These are phyloP conservation scores for Strigamia crassipes DNA, from an alignment of 2,888 invertebrate species.

Conservation along the genomic window DNA sequence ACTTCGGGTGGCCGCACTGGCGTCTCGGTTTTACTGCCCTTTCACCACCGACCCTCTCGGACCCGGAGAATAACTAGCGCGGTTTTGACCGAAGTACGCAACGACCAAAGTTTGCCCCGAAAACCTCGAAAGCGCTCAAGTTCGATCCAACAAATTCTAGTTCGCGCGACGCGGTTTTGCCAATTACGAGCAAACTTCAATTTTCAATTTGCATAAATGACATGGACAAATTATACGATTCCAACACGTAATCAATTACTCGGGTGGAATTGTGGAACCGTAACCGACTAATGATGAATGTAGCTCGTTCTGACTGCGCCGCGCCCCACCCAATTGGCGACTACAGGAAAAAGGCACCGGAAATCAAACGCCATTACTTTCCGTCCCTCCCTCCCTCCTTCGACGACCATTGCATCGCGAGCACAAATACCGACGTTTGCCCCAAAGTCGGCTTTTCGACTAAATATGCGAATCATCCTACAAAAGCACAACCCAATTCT, in stretches of 20 bases:
- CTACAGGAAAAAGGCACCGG: neutral
- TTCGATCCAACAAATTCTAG: neutral
- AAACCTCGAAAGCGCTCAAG: neutral
- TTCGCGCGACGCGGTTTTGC: neutral
- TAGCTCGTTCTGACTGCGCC: neutral
- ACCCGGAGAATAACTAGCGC: conserved; percentile 10
- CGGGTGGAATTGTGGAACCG: neutral
- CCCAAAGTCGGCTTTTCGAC: too few species aligned
- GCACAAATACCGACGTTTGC: too few species aligned
- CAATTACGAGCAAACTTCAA: neutral
- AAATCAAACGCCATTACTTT: too few species aligned
- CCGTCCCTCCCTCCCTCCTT: too few species aligned
- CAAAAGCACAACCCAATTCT: too few species aligned
- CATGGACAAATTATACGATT: neutral
- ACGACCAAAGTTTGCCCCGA: neutral
- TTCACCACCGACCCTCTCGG: conserved; percentile 6
- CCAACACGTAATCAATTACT: neutral
- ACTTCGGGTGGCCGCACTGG: neutral
- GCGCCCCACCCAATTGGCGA: conserved; percentile 11
- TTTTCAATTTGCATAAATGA: neutral
- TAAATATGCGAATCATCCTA: too few species aligned
- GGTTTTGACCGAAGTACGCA: neutral
- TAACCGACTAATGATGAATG: neutral
- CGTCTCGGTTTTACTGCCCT: conserved; percentile 17
- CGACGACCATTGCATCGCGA: too few species aligned